These are phyloP conservation scores for Ibycter americanus DNA, from an alignment of 2,797 vertebrate genomes.

Conservation along the genomic window DNA sequence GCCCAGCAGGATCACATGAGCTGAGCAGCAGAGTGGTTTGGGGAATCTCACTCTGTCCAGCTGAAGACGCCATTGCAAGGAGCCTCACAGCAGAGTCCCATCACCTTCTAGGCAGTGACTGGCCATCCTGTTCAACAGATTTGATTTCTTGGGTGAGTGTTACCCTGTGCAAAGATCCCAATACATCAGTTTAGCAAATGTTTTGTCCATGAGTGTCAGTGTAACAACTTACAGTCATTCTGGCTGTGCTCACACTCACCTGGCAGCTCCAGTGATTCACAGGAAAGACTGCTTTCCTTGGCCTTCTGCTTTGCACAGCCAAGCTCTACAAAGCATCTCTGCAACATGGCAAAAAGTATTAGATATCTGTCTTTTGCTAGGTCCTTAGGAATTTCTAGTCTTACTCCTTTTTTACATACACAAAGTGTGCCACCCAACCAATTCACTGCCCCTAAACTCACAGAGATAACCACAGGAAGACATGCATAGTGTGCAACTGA, in stretches of 20 bases:
- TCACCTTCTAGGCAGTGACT: background rate
- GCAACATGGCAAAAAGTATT: background rate
- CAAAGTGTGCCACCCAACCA: background rate
- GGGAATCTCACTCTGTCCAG: background rate
- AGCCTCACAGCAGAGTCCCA: background rate
- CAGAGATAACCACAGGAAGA: background rate
- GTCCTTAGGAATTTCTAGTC: background rate
- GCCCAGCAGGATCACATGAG: background rate
- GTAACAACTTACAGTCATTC: background rate
- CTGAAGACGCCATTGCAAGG: background rate
- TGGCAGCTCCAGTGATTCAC: background rate
- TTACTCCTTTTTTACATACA: background rate
- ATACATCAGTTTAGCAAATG: background rate
- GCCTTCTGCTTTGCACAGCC: background rate
- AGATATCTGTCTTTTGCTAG: background rate
- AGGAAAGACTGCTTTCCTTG: background rate
- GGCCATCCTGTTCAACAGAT: background rate
- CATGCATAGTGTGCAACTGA: background rate
- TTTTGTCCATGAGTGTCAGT: background rate
- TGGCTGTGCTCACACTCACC: background rate
- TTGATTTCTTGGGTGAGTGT: background rate
- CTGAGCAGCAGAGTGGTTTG: background rate
- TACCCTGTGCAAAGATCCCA: background rate
- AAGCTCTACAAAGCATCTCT: background rate
- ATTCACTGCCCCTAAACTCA: background rate